Evolutionary conservation across 1,140 invertebrate species (phyloP), one percentile per base, ranked within the genome.

Genomic region (Oncopeltus fasciatus): DNA sequence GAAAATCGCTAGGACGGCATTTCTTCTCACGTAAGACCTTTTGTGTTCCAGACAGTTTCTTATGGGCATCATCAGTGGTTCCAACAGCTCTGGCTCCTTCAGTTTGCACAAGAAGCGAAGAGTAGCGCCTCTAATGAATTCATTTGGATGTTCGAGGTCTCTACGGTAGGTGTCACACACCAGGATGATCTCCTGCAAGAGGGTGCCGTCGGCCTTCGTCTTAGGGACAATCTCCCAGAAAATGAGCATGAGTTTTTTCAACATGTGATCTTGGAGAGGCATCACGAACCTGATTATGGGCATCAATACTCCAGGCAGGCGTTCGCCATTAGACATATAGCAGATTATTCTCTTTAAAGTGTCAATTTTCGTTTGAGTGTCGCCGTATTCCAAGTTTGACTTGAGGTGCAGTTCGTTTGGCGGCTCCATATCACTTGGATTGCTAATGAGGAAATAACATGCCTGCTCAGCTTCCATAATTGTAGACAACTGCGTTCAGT

Each of bases 1-100:
- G 68, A 95, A 99, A 69, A 99, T 98, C 5, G 97, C 97, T n/a
- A 99, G 77, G 9, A 99, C 93, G 59, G 97, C 94, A 79, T 99
- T 99, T 63, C 95, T 81, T 21, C 97, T 78, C 1, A 99, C 96
- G 76, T 99, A 99, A 0, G 95, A 95, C 75, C 99, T 95, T 49
- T 94, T 81, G 74, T 99, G 95, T 68, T 99, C 95, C 29, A 99
- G 76, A 74, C 97, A 99, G 20, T 86, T 81, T 28, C 86, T 79
- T 70, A 99, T 99, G 1, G 95, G 87, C 26, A 95, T 95, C 95
- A 99, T 98, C 62, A 99, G 74, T 0, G 97, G 96, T 72, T 99
- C 95, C 60, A 99, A 72, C 20, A 99, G 76, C 73, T 99, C 97
- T 0, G 96, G 93, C 75, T 99, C 96, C 74, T 97, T 95, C 58